Percentiles rank a stretch among this genome's conserved stretches.
phyloP scores from a whole-genome alignment of 2,113 vertebrate genomes.

The Martes martes region DNA sequence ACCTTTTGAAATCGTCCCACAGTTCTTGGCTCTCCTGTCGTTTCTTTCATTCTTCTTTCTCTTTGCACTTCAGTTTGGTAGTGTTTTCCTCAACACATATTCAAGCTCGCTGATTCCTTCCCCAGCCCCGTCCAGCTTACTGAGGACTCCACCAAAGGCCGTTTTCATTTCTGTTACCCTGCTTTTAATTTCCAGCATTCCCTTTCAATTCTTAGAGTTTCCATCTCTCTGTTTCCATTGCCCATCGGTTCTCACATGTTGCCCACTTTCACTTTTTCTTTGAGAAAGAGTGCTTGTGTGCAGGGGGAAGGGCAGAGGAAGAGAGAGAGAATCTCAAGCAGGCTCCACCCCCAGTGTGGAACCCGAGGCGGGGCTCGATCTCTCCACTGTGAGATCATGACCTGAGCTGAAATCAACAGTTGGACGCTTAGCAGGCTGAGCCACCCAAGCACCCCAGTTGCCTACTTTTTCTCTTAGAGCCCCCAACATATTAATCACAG shows the following conservation, averaged over 20 bases:
- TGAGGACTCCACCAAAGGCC: neutral
- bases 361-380: neutral
- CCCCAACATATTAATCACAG: no score
- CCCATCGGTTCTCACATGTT: neutral
- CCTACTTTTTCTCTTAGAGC: neutral
- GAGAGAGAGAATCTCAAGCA: neutral
- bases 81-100: accelerated
- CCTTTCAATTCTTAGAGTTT: neutral
- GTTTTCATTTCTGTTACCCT: neutral
- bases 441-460: neutral
- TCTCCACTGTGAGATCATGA: neutral
- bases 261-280: no score
- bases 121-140: neutral
- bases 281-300: neutral
- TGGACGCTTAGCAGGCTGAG: no score
- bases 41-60: neutral
- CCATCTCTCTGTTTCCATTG: neutral
- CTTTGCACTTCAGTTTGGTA: neutral
- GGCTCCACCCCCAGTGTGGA: neutral
- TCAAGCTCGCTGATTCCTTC: neutral
- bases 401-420: neutral
- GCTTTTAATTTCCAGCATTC: neutral
- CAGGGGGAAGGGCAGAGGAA: neutral
- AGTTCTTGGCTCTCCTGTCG: neutral
- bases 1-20: neutral